These are phyloP conservation scores for Saccostrea glomerata DNA, from an alignment of 1,140 invertebrate genomes.

Conservation along the genomic window DNA sequence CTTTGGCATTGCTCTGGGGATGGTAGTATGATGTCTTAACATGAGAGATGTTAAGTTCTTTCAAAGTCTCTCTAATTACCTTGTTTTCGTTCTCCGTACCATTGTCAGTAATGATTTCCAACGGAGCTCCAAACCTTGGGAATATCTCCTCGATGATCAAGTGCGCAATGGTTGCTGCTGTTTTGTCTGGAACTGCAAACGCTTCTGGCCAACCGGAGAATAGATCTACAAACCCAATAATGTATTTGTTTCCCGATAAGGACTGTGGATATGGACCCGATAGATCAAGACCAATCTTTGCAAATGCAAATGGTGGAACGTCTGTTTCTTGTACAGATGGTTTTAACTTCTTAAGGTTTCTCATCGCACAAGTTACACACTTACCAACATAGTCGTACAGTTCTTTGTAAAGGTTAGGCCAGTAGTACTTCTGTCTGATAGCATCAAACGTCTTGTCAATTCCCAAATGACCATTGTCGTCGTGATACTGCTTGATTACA, in stretches of 20 bases:
- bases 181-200: constrained; percentile 55
- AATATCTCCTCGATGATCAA: constrained; percentile 41
- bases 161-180: constrained; percentile 28
- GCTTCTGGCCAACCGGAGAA: constrained; percentile 48
- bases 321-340: constrained; percentile 49
- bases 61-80: too few relatives aligned
- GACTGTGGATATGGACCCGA: constrained; percentile 46
- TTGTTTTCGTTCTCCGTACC: constrained; percentile 43
- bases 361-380: constrained; percentile 48
- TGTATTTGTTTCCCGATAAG: constrained; percentile 53
- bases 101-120: constrained; percentile 42
- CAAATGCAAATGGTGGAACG: constrained; percentile 43
- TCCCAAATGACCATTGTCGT: constrained; percentile 49
- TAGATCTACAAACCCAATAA: constrained; percentile 46
- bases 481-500: constrained; percentile 29
- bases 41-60: constrained; percentile 48
- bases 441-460: too few relatives aligned
- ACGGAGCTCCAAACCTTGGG: not conserved
- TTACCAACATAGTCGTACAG: constrained; percentile 29
- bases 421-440: constrained; percentile 41
- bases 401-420: constrained; percentile 44
- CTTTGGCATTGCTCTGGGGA: constrained; percentile 40
- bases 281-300: constrained; percentile 47
- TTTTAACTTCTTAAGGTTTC: constrained; percentile 41
- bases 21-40: constrained; percentile 43